Conservation (phyloP, 2,797 vertebrate species). For the Trachurus trachurus region DNA sequence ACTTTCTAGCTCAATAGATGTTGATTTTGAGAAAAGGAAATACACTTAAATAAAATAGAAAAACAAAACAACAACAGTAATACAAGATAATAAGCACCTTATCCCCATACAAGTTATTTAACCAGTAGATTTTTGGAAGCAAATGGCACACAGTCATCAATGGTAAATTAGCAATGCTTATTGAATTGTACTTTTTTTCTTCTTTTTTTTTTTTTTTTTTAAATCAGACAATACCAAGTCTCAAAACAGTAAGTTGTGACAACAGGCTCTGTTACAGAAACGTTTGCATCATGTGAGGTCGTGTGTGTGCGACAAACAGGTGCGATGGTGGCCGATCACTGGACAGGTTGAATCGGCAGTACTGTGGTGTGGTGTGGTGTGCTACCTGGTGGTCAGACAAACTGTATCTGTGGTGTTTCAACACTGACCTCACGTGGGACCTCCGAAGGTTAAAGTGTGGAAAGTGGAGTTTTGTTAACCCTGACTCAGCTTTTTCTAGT, state of each 20-base stretch:
- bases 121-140: slow-evolving; percentile 77
- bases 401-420: slow-evolving; percentile 27
- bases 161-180: slow-evolving; percentile 68
- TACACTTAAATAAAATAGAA: slow-evolving; percentile 76
- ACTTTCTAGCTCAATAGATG: slow-evolving; percentile 75
- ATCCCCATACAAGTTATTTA: slow-evolving; percentile 65
- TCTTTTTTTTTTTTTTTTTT: not conserved
- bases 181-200: slow-evolving; percentile 43
- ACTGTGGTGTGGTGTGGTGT: slow-evolving; percentile 30
- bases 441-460: slow-evolving; percentile 26
- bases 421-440: slow-evolving; percentile 44
- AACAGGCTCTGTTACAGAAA: slow-evolving; percentile 44
- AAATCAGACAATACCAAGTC: slow-evolving; percentile 62
- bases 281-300: slow-evolving; percentile 55
- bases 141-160: slow-evolving; percentile 77
- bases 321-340: slow-evolving; percentile 32
- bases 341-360: slow-evolving; percentile 46
- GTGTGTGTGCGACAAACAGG: slow-evolving; percentile 49
- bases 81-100: slow-evolving; percentile 80
- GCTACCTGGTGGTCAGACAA: slow-evolving; percentile 61
- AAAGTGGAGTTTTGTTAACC: slow-evolving; percentile 25
- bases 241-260: slow-evolving; percentile 45
- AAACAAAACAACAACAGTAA: slow-evolving; percentile 59
- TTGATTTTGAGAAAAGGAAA: slow-evolving; percentile 70
- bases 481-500: slow-evolving; percentile 61